Percentiles rank a stretch among this genome's conserved stretches.
These are phyloP conservation scores for Orussus abietinus DNA, from an alignment of 1,140 invertebrate species.

Conservation along the genomic window DNA sequence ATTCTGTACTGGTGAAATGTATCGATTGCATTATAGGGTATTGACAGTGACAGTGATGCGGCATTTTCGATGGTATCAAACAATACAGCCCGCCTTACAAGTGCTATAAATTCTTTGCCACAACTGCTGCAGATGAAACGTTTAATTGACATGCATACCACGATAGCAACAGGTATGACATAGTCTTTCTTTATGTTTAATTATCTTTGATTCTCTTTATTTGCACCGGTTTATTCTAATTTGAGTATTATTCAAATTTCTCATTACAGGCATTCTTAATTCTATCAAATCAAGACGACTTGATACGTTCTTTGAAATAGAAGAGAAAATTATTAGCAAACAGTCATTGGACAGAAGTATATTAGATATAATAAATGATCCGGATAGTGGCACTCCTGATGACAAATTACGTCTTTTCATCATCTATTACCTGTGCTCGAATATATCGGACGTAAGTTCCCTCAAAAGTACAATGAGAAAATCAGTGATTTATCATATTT, in stretches of 20 bases:
- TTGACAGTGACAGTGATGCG: constrained; percentile 73
- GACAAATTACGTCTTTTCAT: constrained; percentile 95
- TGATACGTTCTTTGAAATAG: constrained; percentile 95
- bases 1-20: too few species aligned
- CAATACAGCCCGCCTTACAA: constrained; percentile 91
- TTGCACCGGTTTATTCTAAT: constrained; percentile 18
- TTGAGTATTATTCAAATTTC: constrained; percentile 8
- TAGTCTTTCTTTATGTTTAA: constrained; percentile 21
- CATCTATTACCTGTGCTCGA: constrained; percentile 87
- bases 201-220: constrained; percentile 11
- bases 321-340: constrained; percentile 95
- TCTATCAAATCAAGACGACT: constrained; percentile 87
- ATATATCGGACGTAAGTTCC: constrained; percentile 66
- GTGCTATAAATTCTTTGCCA: constrained; percentile 91
- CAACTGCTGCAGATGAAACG: constrained; percentile 96
- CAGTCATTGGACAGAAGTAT: constrained; percentile 70
- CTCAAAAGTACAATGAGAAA: too few species aligned
- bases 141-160: constrained; percentile 97
- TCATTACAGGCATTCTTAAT: constrained; percentile 71
- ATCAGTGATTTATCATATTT: too few species aligned
- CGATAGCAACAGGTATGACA: constrained; percentile 81
- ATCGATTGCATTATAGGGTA: constrained; percentile 53
- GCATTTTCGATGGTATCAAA: constrained; percentile 83
- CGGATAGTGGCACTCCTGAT: constrained; percentile 79
- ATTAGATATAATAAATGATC: constrained; percentile 79